Conservation (phyloP, 1,140 invertebrate species). For the Calycopis cecrops region DNA sequence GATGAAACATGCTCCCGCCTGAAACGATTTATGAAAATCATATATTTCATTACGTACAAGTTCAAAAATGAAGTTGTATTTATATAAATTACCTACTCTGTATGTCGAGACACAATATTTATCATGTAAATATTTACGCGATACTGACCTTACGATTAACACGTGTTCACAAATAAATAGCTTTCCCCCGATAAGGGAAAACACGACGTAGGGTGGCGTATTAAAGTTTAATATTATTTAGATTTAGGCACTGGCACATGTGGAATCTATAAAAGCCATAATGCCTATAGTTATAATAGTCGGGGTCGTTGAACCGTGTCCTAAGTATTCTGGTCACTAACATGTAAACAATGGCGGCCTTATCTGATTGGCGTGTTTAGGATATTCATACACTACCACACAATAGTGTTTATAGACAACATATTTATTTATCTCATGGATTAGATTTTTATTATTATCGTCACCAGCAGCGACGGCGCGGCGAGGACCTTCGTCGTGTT, state of each 20-base stretch:
- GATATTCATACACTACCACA: too few relatives aligned
- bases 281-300: background rate
- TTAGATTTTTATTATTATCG: too few relatives aligned
- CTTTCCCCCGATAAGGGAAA: background rate
- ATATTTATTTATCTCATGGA: too few relatives aligned
- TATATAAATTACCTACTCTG: too few relatives aligned
- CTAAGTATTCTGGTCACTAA: background rate
- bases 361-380: too few relatives aligned
- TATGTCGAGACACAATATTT: background rate
- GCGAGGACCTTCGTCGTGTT: too few relatives aligned
- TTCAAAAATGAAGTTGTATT: too few relatives aligned
- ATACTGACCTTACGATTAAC: background rate
- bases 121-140: conserved; percentile 1
- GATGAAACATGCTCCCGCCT: too few relatives aligned
- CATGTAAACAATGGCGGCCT: background rate
- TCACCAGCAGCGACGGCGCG: too few relatives aligned
- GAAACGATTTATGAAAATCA: too few relatives aligned
- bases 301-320: background rate
- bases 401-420: too few relatives aligned
- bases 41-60: too few relatives aligned
- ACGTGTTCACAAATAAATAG: background rate
- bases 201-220: background rate
- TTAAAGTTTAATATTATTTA: background rate
- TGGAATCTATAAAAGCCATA: conserved; percentile 2
- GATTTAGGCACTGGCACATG: background rate